Percentiles rank a stretch among this genome's conserved stretches.
These are phyloP conservation scores for Ceyx margarethae DNA, from an alignment of 2,113 vertebrate genomes.

Conservation along the genomic window DNA sequence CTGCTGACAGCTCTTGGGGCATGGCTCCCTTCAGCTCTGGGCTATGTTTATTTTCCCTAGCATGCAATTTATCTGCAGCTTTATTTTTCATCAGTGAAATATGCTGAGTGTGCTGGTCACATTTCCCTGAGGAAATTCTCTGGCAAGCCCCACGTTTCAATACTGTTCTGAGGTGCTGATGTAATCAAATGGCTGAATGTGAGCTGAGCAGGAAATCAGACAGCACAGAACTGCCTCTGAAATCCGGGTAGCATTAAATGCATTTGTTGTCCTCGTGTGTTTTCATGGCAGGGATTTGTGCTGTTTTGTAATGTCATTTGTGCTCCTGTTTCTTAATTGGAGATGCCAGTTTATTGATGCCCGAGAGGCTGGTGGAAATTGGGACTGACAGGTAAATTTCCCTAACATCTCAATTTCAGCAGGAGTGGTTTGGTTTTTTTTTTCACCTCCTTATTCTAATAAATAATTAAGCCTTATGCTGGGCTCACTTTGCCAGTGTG, in stretches of 20 bases:
- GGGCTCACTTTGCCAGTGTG: not conserved
- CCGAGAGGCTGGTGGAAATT: not conserved
- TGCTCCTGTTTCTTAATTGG: not conserved
- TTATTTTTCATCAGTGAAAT: conserved; percentile 9
- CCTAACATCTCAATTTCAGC: not conserved
- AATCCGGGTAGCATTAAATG: not conserved
- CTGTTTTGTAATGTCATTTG: not conserved
- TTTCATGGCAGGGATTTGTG: not conserved
- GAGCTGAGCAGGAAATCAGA: not conserved
- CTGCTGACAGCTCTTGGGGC: not conserved
- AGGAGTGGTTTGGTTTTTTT: not conserved
- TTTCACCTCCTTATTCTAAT: not conserved
- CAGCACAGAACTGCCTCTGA: not conserved
- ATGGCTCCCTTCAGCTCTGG: not conserved
- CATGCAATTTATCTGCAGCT: conserved; percentile 13
- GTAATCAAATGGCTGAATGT: not conserved
- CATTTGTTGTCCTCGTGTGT: accelerated
- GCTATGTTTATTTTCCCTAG: not conserved
- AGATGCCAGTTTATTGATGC: not conserved
- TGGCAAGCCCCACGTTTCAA: not conserved
- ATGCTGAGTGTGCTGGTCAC: not conserved
- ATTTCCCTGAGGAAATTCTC: conserved; percentile 4
- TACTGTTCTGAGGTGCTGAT: conserved; percentile 17
- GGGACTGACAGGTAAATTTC: accelerated
- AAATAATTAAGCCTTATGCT: not conserved